phyloP scores from a whole-genome alignment of 2,888 invertebrate genomes.

The Anticlea derivata region DNA sequence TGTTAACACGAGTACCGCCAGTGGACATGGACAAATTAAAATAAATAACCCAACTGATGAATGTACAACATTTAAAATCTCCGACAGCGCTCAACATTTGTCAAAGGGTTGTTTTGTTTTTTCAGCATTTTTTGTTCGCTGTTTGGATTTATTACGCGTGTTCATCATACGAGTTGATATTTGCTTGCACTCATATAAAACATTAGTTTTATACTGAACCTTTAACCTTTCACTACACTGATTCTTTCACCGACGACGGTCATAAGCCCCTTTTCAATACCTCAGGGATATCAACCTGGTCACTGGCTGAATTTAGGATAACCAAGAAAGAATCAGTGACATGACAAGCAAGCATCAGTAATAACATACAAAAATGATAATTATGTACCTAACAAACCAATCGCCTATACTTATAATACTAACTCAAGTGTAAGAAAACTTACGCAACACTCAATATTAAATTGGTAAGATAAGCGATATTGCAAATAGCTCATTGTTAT shows the following conservation, averaged over 20 bases:
- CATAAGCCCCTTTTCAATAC: too few relatives aligned
- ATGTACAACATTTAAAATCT: slow-evolving; percentile 36
- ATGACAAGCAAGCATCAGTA: too few relatives aligned
- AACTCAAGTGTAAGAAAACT: neutral
- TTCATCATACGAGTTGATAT: slow-evolving; percentile 12
- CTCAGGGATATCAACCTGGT: too few relatives aligned
- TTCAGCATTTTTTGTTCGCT: slow-evolving; percentile 20
- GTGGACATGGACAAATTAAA: slow-evolving; percentile 29
- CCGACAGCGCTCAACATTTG: slow-evolving; percentile 34
- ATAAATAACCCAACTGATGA: slow-evolving; percentile 30
- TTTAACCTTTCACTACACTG: too few relatives aligned
- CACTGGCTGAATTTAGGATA: too few relatives aligned
- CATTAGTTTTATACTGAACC: too few relatives aligned
- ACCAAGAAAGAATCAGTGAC: too few relatives aligned
- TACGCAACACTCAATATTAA: neutral
- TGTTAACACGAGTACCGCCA: slow-evolving; percentile 19
- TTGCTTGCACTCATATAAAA: slow-evolving; percentile 1
- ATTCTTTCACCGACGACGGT: too few relatives aligned
- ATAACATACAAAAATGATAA: too few relatives aligned
- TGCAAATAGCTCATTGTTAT: slow-evolving; percentile 1
- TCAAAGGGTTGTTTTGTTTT: slow-evolving; percentile 35
- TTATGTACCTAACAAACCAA: neutral
- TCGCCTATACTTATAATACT: too few relatives aligned
- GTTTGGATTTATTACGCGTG: slow-evolving; percentile 11
- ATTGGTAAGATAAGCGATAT: neutral